Conservation (phyloP, 2,888 invertebrate species). For the Adelognathus sp. region DNA sequence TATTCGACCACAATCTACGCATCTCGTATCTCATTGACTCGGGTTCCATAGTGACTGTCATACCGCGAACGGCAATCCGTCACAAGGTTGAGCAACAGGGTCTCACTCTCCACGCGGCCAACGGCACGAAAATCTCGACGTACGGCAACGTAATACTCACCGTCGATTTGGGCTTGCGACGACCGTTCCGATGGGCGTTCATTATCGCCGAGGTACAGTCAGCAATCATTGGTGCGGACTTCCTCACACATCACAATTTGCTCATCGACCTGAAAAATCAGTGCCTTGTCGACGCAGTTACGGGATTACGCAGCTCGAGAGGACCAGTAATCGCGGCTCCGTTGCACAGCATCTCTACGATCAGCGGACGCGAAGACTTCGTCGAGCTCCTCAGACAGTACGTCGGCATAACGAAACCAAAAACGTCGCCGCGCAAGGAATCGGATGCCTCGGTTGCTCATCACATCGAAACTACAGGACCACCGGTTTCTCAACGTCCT, state of each 20-base stretch:
- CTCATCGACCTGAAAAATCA: conserved; percentile 26
- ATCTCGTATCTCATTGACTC: conserved; percentile 36
- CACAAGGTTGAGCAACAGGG: not conserved
- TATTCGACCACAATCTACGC: conserved; percentile 4
- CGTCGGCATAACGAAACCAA: conserved; percentile 6
- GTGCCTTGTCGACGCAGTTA: conserved; percentile 24
- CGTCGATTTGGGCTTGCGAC: not conserved
- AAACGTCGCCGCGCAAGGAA: not conserved
- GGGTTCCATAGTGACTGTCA: conserved; percentile 27
- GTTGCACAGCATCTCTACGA: conserved; percentile 22
- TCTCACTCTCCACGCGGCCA: conserved; percentile 10
- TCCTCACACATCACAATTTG: conserved; percentile 18
- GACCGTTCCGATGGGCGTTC: conserved; percentile 30
- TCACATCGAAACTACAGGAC: conserved; percentile 15
- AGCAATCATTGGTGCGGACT: conserved; percentile 48
- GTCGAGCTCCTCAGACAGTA: conserved; percentile 1
- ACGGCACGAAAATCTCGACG: conserved; percentile 20
- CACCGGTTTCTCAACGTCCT: conserved; percentile 11
- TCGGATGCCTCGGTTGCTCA: not conserved
- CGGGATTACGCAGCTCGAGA: conserved; percentile 8
- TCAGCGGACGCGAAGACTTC: not conserved
- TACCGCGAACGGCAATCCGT: not conserved
- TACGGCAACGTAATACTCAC: conserved; percentile 2
- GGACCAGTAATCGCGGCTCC: conserved; percentile 9
- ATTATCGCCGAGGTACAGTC: conserved; percentile 29